Evolutionary conservation across 1,140 invertebrate genomes (phyloP).

Genomic region (Hetaerina americana): DNA sequence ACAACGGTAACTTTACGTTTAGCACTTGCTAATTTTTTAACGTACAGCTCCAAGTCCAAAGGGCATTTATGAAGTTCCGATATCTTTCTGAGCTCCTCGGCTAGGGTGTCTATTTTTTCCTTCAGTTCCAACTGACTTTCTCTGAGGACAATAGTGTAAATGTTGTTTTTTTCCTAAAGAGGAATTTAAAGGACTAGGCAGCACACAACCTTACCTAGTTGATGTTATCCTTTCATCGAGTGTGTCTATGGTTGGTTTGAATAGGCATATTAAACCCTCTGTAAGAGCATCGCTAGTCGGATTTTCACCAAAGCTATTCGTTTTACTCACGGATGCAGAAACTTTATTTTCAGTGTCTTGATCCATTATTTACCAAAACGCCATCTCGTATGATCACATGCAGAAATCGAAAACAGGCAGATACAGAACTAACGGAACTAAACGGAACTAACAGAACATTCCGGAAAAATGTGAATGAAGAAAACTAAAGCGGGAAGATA

Average conservation of each 20-base stretch:
- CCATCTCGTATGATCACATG: too few relatives aligned
- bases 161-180: not conserved
- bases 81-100: conserved; percentile 68
- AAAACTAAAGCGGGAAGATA: too few relatives aligned
- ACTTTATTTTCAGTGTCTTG: conserved; percentile 59
- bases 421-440: too few relatives aligned
- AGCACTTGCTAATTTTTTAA: conserved; percentile 78
- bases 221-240: conserved; percentile 76
- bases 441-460: too few relatives aligned
- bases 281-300: conserved; percentile 78
- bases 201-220: conserved; percentile 50
- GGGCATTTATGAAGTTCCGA: conserved; percentile 63
- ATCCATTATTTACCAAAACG: too few relatives aligned
- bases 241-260: conserved; percentile 82
- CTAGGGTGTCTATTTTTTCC: conserved; percentile 74
- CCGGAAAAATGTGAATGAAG: too few relatives aligned
- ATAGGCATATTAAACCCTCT: conserved; percentile 74
- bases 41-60: conserved; percentile 76
- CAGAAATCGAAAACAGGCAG: too few relatives aligned
- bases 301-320: conserved; percentile 77
- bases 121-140: conserved; percentile 78
- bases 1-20: conserved; percentile 78
- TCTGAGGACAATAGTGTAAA: conserved; percentile 33
- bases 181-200: not conserved
- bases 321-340: conserved; percentile 75